A percentile compares a stretch with the other conserved stretches of the same genome.
Evolutionary conservation across 2,888 invertebrate species (phyloP).

Genomic region (Aspidiotus destructor): DNA sequence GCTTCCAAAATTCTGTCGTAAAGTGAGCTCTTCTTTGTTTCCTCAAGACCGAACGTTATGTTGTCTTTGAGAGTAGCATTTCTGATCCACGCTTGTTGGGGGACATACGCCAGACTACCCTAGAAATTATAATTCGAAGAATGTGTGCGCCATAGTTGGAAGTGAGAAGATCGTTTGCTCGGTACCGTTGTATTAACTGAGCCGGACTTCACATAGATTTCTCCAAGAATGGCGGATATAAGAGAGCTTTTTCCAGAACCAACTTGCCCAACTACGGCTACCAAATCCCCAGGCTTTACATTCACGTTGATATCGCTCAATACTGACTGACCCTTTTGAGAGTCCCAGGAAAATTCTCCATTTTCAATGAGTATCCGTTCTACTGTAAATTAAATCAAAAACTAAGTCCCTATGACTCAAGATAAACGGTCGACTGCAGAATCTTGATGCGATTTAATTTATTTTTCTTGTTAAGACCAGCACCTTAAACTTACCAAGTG

Average conservation of each 20-base stretch:
- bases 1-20: constrained; percentile 77
- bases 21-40: constrained; percentile 54
- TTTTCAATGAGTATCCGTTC: constrained; percentile 75
- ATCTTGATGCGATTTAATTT: too few species aligned
- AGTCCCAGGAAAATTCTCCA: constrained; percentile 81
- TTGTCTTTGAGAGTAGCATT: constrained; percentile 89
- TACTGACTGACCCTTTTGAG: constrained; percentile 48
- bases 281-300: constrained; percentile 56
- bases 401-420: too few species aligned
- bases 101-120: constrained; percentile 69
- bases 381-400: constrained; percentile 44
- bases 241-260: constrained; percentile 85
- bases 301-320: constrained; percentile 66
- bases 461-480: too few species aligned
- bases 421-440: too few species aligned
- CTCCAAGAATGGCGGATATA: constrained; percentile 74
- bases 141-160: not conserved
- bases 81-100: constrained; percentile 97
- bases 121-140: constrained; percentile 23
- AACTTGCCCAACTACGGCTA: constrained; percentile 79
- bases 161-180: too few species aligned
- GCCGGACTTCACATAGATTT: constrained; percentile 78
- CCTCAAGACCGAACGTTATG: constrained; percentile 68
- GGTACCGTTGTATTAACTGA: constrained; percentile 58
- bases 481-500: too few species aligned